Evolutionary conservation across 2,797 vertebrate genomes (phyloP), one percentile per base, ranked within the genome.

Genomic region (Tarsius wallacei): DNA sequence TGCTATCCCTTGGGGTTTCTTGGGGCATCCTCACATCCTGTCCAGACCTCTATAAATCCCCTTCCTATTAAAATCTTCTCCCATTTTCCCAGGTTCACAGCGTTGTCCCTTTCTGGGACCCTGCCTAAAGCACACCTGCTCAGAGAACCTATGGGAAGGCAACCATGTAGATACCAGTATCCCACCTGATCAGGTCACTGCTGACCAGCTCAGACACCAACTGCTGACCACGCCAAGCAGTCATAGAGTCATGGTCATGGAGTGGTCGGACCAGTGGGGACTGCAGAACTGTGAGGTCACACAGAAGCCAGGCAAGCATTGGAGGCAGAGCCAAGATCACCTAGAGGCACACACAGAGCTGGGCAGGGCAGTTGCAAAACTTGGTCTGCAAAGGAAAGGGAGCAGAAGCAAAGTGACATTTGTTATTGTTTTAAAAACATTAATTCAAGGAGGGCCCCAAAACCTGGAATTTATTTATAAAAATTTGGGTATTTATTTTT

Each of bases 351-450:
- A 42, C 12, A 76, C 53, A 26, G 76, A 61, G 47, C 47, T 33
- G 68, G 53, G 57, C 7, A n/a, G 33, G 33, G 19, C 5, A 4
- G 17, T 4, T 16, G 4, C 17, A 93, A 81, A 73, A 51, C 53
- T 10, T 51, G 51, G 53, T 55, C 21, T 87, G 7, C 14, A 31
- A 80, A 73, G 9, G 36, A 87, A 77, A 94, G 28, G 53, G 55
- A 85, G 55, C 21, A 71, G 57, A 90, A 26, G 15, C 64, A 74
- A 70, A 55, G 7, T n/a, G 49, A 15, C 0, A 66, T 71, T 73
- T 66, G 78, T 49, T 92, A 61, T 81, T 74, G 4, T 80, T 80
- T 11, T 87, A 68, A 94, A 59, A 66, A 15, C 31, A 90, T 84
- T 71, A 36, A 57, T 57, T 5, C 42, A 42, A 42, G 42, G 42